Evolutionary conservation across 2,113 vertebrate species (phyloP), one percentile per base, ranked within the genome.

Genomic region (Ameiurus melas): DNA sequence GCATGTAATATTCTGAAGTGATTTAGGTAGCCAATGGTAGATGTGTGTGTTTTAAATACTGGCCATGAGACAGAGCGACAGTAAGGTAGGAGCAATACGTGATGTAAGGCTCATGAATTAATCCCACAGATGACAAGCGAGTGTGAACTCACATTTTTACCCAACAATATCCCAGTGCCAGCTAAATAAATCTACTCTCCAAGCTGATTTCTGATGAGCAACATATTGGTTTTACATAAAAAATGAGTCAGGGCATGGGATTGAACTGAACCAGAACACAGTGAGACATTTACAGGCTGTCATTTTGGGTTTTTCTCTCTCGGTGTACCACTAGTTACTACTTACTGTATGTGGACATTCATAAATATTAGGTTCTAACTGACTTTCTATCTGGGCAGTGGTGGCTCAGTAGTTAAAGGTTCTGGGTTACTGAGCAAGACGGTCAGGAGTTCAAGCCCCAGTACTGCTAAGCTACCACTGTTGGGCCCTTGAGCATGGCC

Each of bases 101-200:
- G 43, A 83, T 86, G 57, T 84, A 17, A 9, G 51, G 25, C 62
- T 36, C 55, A 79, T 79, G 16, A 89, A 87, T 43, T 70, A 81
- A 43, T 87, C 51, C 53, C 57, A 47, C 51, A 60, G 20, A 73
- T 68, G 5, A 86, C 66, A 57, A 81, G 60, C 12, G 22, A 79
- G n/a, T n/a, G 68, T 57, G 53, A 87, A 30, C 58, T 71, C 53
- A 70, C 58, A 87, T 77, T 77, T 79, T 39, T 71, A 30, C 39
- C 81, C 68, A 62, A 57, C 25, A 81, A 84, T 68, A 80, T 39
- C 55, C 77, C 55, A 39, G 55, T 80, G 66, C n/a, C n/a, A 36
- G 75, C 81, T 60, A 55, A 85, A 88, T 66, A 68, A 86, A 85
- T 85, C 86, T 66, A 30, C 43, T 77, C 43, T 77, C 22, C 22